Evolutionary conservation across 1,140 invertebrate species (phyloP).

Genomic region (Camponotus floridanus): DNA sequence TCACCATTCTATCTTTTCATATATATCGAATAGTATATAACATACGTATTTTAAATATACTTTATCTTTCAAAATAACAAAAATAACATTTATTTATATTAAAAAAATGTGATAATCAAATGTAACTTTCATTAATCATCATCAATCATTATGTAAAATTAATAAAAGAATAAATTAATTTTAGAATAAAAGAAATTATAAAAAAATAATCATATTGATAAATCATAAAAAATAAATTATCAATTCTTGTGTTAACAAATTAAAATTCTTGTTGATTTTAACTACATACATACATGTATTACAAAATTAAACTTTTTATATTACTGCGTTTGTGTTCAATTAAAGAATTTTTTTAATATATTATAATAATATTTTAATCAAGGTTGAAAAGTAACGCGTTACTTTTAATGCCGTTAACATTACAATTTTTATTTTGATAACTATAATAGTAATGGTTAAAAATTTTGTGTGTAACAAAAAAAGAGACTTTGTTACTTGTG

Average conservation of each 20-base stretch:
- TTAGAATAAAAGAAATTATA: background rate
- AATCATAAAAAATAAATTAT: constrained; percentile 7
- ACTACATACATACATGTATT: constrained; percentile 10
- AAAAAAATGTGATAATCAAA: background rate
- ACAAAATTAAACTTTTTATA: constrained; percentile 21
- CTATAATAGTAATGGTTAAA: too few species aligned
- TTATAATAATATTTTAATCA: too few species aligned
- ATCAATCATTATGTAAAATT: background rate
- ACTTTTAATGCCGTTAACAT: too few species aligned
- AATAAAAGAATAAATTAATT: background rate
- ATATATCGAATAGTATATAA: background rate
- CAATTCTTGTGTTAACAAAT: background rate
- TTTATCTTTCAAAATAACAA: background rate
- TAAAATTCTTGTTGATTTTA: constrained; percentile 12
- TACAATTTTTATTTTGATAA: too few species aligned
- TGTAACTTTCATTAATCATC: background rate
- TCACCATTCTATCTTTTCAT: background rate
- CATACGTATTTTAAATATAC: background rate
- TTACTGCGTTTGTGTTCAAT: background rate
- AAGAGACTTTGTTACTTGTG: too few species aligned
- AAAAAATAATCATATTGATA: background rate
- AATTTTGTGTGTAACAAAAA: too few species aligned
- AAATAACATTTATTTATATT: background rate
- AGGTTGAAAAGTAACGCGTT: too few species aligned
- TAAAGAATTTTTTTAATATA: constrained; percentile 4